Evolutionary conservation across 2,888 invertebrate species (phyloP), one percentile per base, ranked within the genome.

Genomic region (Morpho achilles): DNA sequence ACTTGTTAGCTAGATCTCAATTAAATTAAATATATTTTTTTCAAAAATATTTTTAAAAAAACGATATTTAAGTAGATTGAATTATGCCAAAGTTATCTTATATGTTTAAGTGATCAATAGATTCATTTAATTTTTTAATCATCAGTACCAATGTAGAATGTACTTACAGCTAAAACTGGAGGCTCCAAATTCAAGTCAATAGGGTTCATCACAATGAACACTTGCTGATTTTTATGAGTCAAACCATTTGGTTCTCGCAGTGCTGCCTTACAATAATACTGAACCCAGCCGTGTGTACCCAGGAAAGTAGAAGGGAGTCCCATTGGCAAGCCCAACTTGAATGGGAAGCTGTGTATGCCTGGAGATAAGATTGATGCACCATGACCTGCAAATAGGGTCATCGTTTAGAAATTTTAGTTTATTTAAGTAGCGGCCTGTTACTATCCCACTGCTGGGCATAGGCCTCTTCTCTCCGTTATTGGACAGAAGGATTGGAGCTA

Each of bases 121-220:
- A 16, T 16, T 1, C 16, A 16, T 16, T 16, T 16, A 16, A 16
- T 16, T 1, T 16, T 16, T 1, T 16, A n/a, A 16, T 16, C 16
- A 16, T 16, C 16, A 16, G 16, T 16, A 16, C 16, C 16, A 16
- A 16, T 16, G 16, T 16, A 16, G 16, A 16, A 16, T 50, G 23
- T 53, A 93, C 94, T 94, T 89, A 98, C 98, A 78, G 97, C 93
- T 66, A 98, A 87, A 68, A 96, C 94, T 7, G 96, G 94, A 46
- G 97, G 96, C 78, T 98, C 98, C 80, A 96, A 87, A 87, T 98
- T 98, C 71, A 98, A 91, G 82, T 98, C 97, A 68, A 98, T 97
- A 5, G 98, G 98, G 82, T 97, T 98, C 97, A 98, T 97, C 3
- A 98, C 97, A 73, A 98, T 97, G 83, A 98, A 98, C n/a, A 98